Conservation (phyloP, 2,888 invertebrate species). For the Campoletis raptor region DNA sequence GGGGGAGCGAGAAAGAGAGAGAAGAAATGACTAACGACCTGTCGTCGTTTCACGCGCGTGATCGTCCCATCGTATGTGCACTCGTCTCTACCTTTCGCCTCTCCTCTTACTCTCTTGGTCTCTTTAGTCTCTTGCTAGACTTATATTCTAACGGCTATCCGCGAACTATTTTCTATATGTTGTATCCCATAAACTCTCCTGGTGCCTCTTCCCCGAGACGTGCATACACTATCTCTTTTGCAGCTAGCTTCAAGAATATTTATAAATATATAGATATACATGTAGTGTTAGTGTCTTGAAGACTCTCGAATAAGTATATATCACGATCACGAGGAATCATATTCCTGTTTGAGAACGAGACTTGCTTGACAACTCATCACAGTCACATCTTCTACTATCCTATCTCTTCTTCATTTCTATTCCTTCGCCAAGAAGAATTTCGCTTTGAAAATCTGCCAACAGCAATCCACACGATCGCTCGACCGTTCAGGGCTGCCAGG, state of each 20-base stretch:
- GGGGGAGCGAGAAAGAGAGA: conserved; percentile 41
- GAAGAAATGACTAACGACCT: conserved; percentile 68
- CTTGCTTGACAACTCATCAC: conserved; percentile 62
- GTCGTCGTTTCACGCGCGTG: conserved; percentile 66
- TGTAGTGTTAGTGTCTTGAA: not conserved
- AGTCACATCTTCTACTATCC: conserved; percentile 42
- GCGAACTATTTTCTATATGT: conserved; percentile 22
- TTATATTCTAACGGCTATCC: conserved; percentile 55
- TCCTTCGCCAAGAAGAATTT: conserved; percentile 30
- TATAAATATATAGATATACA: not conserved
- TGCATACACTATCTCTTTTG: conserved; percentile 31
- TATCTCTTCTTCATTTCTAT: conserved; percentile 46
- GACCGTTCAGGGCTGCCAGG: conserved; percentile 55
- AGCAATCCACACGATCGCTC: conserved; percentile 57
- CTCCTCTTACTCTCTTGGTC: conserved; percentile 19
- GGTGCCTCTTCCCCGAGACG: conserved; percentile 18
- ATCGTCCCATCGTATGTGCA: conserved; percentile 52
- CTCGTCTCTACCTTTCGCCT: conserved; percentile 1
- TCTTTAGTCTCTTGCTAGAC: conserved; percentile 35
- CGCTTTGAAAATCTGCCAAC: conserved; percentile 60
- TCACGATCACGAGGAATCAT: conserved; percentile 55
- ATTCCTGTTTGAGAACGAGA: conserved; percentile 54
- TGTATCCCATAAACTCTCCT: conserved; percentile 41
- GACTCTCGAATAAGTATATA: conserved; percentile 32
- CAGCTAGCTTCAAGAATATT: not conserved